Evolutionary conservation across 2,797 vertebrate genomes (phyloP).

Genomic region (Coendou prehensilis): DNA sequence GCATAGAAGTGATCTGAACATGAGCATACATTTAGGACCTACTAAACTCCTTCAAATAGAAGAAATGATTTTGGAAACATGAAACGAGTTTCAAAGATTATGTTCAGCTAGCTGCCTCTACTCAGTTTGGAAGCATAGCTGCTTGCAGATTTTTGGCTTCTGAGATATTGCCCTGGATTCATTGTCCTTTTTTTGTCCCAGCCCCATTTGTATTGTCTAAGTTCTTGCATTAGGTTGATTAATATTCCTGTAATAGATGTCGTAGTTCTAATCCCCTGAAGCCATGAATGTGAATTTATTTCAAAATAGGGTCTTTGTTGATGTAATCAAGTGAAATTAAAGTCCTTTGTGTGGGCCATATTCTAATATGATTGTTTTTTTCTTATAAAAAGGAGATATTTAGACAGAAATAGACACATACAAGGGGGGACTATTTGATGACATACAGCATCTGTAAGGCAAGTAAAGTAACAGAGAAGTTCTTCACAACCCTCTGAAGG

Average conservation of each 20-base stretch:
- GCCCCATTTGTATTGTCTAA: background rate
- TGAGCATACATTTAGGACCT: background rate
- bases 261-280: background rate
- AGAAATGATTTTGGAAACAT: background rate
- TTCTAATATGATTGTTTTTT: background rate
- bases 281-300: background rate
- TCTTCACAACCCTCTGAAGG: background rate
- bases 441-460: background rate
- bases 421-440: background rate
- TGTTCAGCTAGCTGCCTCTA: fast-evolving
- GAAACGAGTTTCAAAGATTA: background rate
- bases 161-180: background rate
- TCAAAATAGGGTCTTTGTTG: background rate
- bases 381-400: background rate
- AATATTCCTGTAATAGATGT: background rate
- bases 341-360: background rate
- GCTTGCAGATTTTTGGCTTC: background rate
- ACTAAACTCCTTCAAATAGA: background rate
- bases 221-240: background rate
- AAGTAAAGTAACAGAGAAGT: background rate
- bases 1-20: background rate
- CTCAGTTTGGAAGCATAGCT: background rate
- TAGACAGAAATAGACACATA: background rate
- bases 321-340: background rate
- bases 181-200: background rate